These are phyloP conservation scores for Malacosoma neustria DNA, from an alignment of 2,888 invertebrate genomes.

Conservation along the genomic window DNA sequence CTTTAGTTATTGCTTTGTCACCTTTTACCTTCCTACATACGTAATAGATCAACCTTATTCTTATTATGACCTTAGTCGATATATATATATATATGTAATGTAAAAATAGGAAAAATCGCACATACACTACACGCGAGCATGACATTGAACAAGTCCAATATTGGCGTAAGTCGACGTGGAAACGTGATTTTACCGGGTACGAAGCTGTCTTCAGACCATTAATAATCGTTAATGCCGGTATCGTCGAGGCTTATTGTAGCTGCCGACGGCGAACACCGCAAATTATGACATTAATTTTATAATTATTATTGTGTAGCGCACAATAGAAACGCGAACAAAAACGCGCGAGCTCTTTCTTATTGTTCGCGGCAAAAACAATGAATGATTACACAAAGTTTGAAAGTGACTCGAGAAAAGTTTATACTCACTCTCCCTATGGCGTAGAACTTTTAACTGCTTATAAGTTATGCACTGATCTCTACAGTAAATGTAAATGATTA, in stretches of 20 bases:
- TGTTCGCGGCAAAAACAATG: conserved; percentile 44
- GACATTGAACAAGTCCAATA: not conserved
- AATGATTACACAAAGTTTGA: conserved; percentile 35
- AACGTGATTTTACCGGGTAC: conserved; percentile 40
- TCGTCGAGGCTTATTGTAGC: conserved; percentile 35
- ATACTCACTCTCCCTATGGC: no score
- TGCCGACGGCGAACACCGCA: conserved; percentile 33
- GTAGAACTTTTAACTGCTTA: no score
- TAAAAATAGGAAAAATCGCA: no score
- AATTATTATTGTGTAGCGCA: conserved; percentile 48
- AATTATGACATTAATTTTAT: conserved; percentile 64
- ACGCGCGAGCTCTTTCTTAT: conserved; percentile 41
- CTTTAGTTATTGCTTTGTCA: no score
- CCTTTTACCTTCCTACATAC: no score
- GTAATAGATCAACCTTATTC: no score
- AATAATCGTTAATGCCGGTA: conserved; percentile 56
- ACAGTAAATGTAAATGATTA: no score
- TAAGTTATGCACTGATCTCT: no score
- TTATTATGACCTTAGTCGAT: no score
- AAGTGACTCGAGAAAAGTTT: conserved; percentile 36
- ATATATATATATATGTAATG: no score
- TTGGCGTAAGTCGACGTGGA: conserved; percentile 3
- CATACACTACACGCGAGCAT: not conserved
- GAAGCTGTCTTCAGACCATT: conserved; percentile 26
- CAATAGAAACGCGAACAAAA: conserved; percentile 45